Evolutionary conservation across 2,797 vertebrate species (phyloP).

Genomic region (Huso huso): DNA sequence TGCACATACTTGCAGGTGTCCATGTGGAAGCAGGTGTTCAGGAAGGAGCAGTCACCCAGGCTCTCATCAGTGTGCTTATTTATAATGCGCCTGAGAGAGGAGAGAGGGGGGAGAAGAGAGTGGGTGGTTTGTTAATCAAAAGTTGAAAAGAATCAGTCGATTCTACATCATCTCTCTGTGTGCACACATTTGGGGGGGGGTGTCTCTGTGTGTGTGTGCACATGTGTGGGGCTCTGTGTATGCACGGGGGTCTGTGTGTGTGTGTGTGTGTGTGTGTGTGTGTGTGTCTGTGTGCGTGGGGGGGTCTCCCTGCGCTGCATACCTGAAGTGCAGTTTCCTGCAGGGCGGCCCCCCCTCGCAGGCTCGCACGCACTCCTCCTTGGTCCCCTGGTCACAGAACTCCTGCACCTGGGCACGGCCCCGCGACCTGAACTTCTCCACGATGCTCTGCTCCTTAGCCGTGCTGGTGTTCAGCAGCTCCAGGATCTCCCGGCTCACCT

Average conservation of each 20-base stretch:
- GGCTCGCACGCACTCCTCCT: conserved; percentile 81
- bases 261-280: not conserved
- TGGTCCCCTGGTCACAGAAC: conserved; percentile 91
- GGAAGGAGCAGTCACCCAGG: conserved; percentile 88
- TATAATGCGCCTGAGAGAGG: conserved; percentile 73
- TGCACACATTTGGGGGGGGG: too few species aligned
- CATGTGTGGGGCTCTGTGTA: too few species aligned
- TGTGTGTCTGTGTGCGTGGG: too few species aligned
- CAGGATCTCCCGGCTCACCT: conserved; percentile 90
- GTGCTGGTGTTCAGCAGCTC: conserved; percentile 87
- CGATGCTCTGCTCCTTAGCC: conserved; percentile 90
- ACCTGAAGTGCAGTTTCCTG: conserved; percentile 87
- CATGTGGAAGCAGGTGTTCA: conserved; percentile 95
- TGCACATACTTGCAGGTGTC: conserved; percentile 93
- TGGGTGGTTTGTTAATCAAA: too few species aligned
- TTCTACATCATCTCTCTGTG: too few species aligned
- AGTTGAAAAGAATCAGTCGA: too few species aligned
- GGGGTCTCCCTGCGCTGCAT: not conserved
- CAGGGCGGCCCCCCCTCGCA: conserved; percentile 76
- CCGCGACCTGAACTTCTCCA: conserved; percentile 86
- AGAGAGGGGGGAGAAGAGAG: not conserved
- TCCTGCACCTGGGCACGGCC: conserved; percentile 89
- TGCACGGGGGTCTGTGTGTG: too few species aligned
- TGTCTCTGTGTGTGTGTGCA: too few species aligned
- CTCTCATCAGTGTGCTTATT: conserved; percentile 92